Percentiles rank a stretch among this genome's conserved stretches.
Evolutionary conservation across 1,140 invertebrate genomes (phyloP).

Genomic region (Nasonia giraulti): DNA sequence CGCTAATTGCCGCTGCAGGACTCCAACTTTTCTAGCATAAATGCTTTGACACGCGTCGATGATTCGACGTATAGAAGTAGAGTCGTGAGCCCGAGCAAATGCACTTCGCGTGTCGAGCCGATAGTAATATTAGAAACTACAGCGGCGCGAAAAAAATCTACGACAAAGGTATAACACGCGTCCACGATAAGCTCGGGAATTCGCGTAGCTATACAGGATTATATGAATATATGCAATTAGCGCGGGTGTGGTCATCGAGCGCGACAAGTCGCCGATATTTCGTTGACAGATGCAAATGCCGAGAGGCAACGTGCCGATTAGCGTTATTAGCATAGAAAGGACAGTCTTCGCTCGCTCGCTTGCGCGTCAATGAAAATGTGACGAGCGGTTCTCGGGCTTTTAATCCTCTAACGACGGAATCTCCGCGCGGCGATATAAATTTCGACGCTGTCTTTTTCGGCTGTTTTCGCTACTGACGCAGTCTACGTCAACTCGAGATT

Average conservation of each 20-base stretch:
- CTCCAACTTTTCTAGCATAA: no score
- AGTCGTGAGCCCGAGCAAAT: slow-evolving; percentile 18
- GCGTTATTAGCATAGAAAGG: slow-evolving; percentile 28
- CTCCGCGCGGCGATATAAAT: not conserved
- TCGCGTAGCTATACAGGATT: not conserved
- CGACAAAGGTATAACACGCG: slow-evolving; percentile 5
- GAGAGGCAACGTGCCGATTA: not conserved
- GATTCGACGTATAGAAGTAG: not conserved
- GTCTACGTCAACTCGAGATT: not conserved
- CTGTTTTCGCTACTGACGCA: no score
- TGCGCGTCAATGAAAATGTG: not conserved
- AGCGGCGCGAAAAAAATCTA: not conserved
- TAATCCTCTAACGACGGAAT: not conserved
- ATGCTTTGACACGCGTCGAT: slow-evolving; percentile 36
- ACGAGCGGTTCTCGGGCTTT: not conserved
- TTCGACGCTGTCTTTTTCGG: not conserved
- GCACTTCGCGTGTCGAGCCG: slow-evolving; percentile 31
- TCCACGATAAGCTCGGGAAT: not conserved
- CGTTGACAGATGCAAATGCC: slow-evolving; percentile 26
- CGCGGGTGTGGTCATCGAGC: slow-evolving; percentile 26
- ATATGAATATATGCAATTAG: slow-evolving; percentile 12
- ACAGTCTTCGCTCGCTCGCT: no score
- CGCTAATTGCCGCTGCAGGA: not conserved
- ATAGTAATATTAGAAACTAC: slow-evolving; percentile 7
- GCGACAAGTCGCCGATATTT: slow-evolving; percentile 4